Conservation (phyloP, 2,797 vertebrate genomes). For the Poecilia gillii region DNA sequence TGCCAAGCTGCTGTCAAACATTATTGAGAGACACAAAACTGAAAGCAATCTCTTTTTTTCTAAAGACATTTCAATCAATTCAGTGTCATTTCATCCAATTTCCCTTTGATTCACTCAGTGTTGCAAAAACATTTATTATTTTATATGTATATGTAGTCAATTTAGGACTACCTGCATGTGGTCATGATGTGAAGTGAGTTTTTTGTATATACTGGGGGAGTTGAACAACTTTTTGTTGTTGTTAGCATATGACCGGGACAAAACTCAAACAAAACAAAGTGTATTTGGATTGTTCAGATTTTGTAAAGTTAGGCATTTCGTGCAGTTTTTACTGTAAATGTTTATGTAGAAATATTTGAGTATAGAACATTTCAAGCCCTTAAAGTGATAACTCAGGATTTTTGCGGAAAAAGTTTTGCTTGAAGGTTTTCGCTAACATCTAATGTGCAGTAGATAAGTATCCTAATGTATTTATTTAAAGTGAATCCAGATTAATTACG, state of each 20-base stretch:
- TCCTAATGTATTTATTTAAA: conserved; percentile 23
- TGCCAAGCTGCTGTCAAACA: conserved; percentile 29
- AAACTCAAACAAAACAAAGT: conserved; percentile 39
- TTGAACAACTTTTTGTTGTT: conserved; percentile 53
- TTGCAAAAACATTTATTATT: conserved; percentile 23
- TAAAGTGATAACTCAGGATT: background rate
- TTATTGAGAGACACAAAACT: conserved; percentile 12
- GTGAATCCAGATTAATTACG: background rate
- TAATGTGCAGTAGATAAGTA: background rate
- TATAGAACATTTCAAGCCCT: conserved; percentile 22
- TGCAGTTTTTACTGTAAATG: conserved; percentile 49
- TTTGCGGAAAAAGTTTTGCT: background rate
- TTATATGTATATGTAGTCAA: conserved; percentile 12
- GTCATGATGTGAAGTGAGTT: background rate
- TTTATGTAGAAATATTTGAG: conserved; percentile 40
- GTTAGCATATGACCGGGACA: conserved; percentile 40
- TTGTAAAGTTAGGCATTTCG: conserved; percentile 48
- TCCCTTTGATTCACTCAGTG: conserved; percentile 33
- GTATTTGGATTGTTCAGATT: conserved; percentile 50
- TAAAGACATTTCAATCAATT: conserved; percentile 21
- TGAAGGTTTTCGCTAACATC: background rate
- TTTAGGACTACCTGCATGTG: background rate
- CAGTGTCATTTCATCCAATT: conserved; percentile 44
- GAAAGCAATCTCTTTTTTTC: background rate
- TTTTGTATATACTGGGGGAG: conserved; percentile 38